These are phyloP conservation scores for Harmothoe impar DNA, from an alignment of 2,888 invertebrate genomes.

Conservation along the genomic window DNA sequence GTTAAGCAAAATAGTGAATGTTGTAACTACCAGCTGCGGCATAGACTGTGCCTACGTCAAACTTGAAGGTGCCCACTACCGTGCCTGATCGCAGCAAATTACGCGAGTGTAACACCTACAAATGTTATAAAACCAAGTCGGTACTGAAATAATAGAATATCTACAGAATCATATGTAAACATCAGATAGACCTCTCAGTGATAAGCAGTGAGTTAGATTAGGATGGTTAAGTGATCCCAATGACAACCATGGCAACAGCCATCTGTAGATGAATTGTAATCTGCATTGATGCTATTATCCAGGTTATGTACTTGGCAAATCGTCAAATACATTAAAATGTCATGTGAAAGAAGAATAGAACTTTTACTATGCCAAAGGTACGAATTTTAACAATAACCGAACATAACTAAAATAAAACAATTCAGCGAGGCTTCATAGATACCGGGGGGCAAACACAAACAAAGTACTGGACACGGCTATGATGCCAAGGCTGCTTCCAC, in stretches of 20 bases:
- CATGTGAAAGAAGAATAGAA: not conserved
- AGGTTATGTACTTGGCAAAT: conserved; percentile 6
- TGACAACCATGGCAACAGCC: not conserved
- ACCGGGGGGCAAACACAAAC: not conserved
- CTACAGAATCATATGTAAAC: conserved; percentile 19
- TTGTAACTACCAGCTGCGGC: conserved; percentile 87
- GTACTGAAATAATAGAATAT: conserved; percentile 48
- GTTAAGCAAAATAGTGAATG: conserved; percentile 57
- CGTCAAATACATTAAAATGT: not conserved
- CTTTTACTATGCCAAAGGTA: too few relatives aligned
- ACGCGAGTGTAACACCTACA: conserved; percentile 91
- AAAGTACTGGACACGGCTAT: not conserved
- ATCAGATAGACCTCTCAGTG: not conserved
- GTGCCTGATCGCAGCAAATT: conserved; percentile 92
- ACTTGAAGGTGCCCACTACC: conserved; percentile 87
- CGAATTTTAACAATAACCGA: not conserved
- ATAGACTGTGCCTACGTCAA: conserved; percentile 89
- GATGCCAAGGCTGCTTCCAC: not conserved
- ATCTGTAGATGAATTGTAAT: not conserved
- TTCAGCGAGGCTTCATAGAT: not conserved
- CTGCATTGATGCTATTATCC: conserved; percentile 10
- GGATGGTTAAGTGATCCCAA: not conserved
- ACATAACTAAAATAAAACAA: not conserved
- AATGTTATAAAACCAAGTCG: conserved; percentile 55
- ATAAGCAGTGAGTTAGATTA: not conserved